Conservation (phyloP, 2,797 vertebrate species). For the Notoglanidium macrostoma region DNA sequence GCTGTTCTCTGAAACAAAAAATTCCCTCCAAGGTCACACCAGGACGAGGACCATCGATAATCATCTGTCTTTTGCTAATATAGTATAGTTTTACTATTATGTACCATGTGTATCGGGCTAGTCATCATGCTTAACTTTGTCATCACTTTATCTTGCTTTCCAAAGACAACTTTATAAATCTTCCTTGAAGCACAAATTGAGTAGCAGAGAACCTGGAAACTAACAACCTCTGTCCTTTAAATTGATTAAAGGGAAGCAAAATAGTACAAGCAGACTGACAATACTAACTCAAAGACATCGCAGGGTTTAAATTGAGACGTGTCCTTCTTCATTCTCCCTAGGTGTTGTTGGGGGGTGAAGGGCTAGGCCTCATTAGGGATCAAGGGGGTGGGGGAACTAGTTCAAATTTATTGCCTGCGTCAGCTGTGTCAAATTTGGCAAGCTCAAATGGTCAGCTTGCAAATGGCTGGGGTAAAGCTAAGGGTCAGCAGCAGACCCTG, state of each 20-base stretch:
- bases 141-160: neutral
- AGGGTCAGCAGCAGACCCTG: slow-evolving; percentile 70
- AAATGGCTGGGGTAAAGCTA: slow-evolving; percentile 76
- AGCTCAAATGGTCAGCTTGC: slow-evolving; percentile 82
- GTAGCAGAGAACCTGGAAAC: neutral
- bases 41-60: neutral
- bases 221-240: neutral
- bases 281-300: neutral
- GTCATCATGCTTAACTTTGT: neutral
- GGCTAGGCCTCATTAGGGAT: slow-evolving; percentile 71
- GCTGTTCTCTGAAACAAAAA: neutral
- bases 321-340: neutral
- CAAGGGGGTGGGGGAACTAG: slow-evolving; percentile 75
- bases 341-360: slow-evolving; percentile 59
- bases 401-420: slow-evolving; percentile 82
- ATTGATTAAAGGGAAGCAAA: neutral
- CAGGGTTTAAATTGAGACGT: slow-evolving; percentile 7
- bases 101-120: neutral
- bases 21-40: neutral
- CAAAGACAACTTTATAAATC: neutral
- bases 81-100: neutral
- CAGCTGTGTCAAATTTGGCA: slow-evolving; percentile 83
- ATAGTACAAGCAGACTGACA: neutral
- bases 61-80: neutral
- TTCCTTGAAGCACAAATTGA: neutral